Conservation (phyloP, 1,140 invertebrate genomes). For the Arion vulgaris region DNA sequence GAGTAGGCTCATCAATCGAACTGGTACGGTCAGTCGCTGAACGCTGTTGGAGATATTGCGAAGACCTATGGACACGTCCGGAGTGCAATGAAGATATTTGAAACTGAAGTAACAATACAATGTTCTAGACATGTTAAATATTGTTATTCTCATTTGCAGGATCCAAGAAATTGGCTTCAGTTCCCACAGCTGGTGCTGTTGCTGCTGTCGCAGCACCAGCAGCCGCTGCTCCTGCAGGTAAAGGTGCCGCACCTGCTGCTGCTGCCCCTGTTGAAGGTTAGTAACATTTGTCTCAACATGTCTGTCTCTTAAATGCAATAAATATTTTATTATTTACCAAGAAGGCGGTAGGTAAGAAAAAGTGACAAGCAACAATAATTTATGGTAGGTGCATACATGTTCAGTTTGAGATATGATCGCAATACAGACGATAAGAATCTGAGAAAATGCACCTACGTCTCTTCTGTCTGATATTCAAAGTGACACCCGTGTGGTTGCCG, state of each 20-base stretch:
- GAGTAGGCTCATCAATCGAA: too few relatives aligned
- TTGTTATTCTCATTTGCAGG: slow-evolving; percentile 44
- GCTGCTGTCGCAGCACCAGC: slow-evolving; percentile 44
- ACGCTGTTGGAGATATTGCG: too few relatives aligned
- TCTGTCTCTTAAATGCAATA: too few relatives aligned
- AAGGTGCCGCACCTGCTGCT: slow-evolving; percentile 33
- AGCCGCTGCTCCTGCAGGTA: slow-evolving; percentile 40
- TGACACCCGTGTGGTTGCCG: too few relatives aligned
- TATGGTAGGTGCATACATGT: not conserved
- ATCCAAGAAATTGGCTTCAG: slow-evolving; percentile 56
- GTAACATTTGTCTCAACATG: not conserved
- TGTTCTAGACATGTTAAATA: slow-evolving; percentile 69
- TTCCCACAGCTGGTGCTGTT: slow-evolving; percentile 57
- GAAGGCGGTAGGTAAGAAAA: not conserved
- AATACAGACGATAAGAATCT: too few relatives aligned
- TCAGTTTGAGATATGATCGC: too few relatives aligned
- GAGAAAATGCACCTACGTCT: not conserved
- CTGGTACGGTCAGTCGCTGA: too few relatives aligned
- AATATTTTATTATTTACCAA: not conserved
- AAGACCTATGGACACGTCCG: too few relatives aligned
- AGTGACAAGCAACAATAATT: not conserved
- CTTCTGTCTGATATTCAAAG: not conserved
- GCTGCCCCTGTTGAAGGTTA: slow-evolving; percentile 33
- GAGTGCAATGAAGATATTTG: too few relatives aligned
- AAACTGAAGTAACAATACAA: too few relatives aligned